Base-by-base conservation (phyloP, 2,113 vertebrate species). In the Mionectes macconnelli region DNA sequence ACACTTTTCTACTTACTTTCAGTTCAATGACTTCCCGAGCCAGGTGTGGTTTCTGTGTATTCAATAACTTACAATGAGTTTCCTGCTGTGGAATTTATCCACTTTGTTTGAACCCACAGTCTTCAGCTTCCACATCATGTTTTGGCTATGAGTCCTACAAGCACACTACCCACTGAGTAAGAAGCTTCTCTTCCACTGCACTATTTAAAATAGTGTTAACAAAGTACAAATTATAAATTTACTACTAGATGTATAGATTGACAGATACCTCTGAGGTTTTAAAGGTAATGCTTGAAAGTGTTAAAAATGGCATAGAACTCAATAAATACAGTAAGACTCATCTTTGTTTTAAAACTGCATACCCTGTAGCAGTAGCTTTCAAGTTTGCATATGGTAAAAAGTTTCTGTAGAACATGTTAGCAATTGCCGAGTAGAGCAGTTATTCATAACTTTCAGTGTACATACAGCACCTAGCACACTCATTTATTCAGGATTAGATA, bases 21-120 rank as follows among this genome's bases (percentile, higher is more conserved):
- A 86, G 79, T 70, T 93, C 72, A 94, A 97, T 64, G 83, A 90
- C 83, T 93, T 93, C 82, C 88, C 80, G 63, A 93, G 79, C 57
- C 87, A 91, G 57, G 60, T 85, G 53, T 31, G 20, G 45, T 62
- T 92, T 90, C 59, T 90, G 10, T 50, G 55, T 74, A 90, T 89
- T 94, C 80, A 81, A 59, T 44, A 90, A 78, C 10, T 87, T 49
- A 87, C 81, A 84, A 69, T 87, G 35, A 89, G 79, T 85, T 95
- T 93, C 83, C 92, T 89, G 69, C 42, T 44, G 44, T 35, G 49
- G 27, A 94, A 47, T 83, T 93, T 64, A 52, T 53, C 55, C 35
- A 68, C 49, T 88, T 77, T 70, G n/a, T 66, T 85, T 77, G 83
- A 88, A 77, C 17, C n/a, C 19, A 64, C 60, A 88, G 8, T 49